These are phyloP conservation scores for Cryptocephalus primarius DNA, from an alignment of 2,888 invertebrate genomes.

Conservation along the genomic window DNA sequence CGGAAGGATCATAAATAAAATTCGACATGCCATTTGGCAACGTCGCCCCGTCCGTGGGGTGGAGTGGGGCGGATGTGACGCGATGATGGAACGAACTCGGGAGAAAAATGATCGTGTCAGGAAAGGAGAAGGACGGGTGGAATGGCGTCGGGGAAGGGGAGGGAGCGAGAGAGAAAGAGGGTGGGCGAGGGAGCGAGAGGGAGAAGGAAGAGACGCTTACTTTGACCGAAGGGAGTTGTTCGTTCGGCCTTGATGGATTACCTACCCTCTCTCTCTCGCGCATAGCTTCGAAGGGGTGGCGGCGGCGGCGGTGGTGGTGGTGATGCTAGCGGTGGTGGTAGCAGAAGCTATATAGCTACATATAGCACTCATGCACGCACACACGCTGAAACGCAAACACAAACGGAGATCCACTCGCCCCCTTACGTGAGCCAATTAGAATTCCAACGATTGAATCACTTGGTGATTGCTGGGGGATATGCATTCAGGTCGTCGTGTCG, in stretches of 20 bases:
- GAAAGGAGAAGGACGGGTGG: slow-evolving; percentile 26
- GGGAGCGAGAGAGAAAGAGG: slow-evolving; percentile 29
- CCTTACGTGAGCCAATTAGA: slow-evolving; percentile 31
- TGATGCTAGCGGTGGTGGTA: background rate
- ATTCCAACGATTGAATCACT: slow-evolving; percentile 37
- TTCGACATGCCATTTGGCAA: slow-evolving; percentile 42
- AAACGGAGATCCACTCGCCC: slow-evolving; percentile 31
- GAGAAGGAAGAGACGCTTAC: slow-evolving; percentile 42
- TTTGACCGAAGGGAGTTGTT: slow-evolving; percentile 42
- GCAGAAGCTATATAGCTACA: background rate
- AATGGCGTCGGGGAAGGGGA: slow-evolving; percentile 20
- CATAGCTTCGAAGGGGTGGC: slow-evolving; percentile 24
- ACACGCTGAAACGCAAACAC: too few species aligned
- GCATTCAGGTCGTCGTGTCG: slow-evolving; percentile 1
- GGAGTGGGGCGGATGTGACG: slow-evolving; percentile 54
- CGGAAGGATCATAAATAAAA: slow-evolving; percentile 40
- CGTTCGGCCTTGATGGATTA: slow-evolving; percentile 40
- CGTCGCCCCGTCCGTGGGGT: slow-evolving; percentile 42
- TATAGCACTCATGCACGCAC: too few species aligned
- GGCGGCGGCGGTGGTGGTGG: slow-evolving; percentile 4
- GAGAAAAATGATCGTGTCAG: slow-evolving; percentile 62
- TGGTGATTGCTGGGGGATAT: slow-evolving; percentile 22
- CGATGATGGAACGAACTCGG: slow-evolving; percentile 63
- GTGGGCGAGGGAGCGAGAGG: slow-evolving; percentile 26
- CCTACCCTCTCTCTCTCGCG: slow-evolving; percentile 31